Percentiles rank a stretch among this genome's conserved stretches.
These are phyloP conservation scores for Neoniphon sammara DNA, from an alignment of 2,797 vertebrate genomes.

Conservation along the genomic window DNA sequence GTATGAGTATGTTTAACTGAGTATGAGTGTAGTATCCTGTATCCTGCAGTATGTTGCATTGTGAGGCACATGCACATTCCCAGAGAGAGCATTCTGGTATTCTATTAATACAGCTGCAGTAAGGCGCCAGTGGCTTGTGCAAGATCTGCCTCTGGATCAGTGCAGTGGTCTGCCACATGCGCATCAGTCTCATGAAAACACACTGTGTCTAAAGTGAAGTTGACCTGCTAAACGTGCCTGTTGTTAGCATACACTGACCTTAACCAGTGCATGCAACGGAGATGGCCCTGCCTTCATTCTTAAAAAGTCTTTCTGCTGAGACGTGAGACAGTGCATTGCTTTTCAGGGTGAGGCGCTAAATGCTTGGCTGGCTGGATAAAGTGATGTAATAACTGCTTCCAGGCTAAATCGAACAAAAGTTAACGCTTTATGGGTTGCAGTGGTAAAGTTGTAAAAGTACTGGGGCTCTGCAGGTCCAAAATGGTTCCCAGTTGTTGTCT, in stretches of 20 bases:
- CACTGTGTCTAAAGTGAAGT: constrained; percentile 2
- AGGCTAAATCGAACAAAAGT: constrained; percentile 22
- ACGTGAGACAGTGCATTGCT: constrained; percentile 38
- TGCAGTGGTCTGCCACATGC: neutral
- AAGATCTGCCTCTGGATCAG: neutral
- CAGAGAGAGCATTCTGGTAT: constrained; percentile 3
- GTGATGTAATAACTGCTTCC: constrained; percentile 17
- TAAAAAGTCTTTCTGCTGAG: constrained; percentile 14
- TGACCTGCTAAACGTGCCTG: constrained; percentile 22
- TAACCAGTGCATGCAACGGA: constrained; percentile 15
- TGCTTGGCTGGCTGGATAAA: neutral
- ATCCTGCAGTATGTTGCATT: neutral
- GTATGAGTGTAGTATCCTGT: neutral
- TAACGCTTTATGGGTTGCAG: constrained; percentile 20
- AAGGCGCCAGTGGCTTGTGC: neutral
- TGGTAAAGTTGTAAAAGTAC: constrained; percentile 28
- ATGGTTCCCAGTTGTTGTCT: constrained; percentile 44
- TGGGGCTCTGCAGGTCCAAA: constrained; percentile 27
- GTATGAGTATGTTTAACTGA: too few relatives aligned
- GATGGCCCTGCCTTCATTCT: constrained; percentile 1
- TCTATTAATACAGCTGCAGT: constrained; percentile 7
- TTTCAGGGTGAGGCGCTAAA: constrained; percentile 37
- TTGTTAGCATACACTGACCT: neutral
- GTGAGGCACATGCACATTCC: constrained; percentile 13
- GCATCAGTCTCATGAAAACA: constrained; percentile 1